Conservation (phyloP, 92 coral and sea anemone genomes). For the Epizoanthus rinbou region DNA sequence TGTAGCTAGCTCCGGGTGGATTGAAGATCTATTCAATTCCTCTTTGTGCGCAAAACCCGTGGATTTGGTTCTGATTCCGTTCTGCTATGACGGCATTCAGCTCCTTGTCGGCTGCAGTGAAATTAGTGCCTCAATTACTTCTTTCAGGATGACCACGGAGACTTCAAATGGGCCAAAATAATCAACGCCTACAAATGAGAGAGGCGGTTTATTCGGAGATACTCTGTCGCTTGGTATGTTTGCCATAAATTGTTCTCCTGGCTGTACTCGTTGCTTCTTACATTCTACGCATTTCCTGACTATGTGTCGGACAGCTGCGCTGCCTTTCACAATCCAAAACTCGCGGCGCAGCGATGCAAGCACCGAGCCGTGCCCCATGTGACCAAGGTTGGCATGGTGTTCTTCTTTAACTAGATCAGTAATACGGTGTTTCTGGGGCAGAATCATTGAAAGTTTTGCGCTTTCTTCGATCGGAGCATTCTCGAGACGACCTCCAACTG, state of each 20-base stretch:
- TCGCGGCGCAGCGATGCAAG: conserved; percentile 20
- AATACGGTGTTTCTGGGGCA: conserved; percentile 34
- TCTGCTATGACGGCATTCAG: conserved; percentile 22
- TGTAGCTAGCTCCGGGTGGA: conserved; percentile 39
- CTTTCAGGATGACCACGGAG: no score
- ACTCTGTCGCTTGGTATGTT: conserved; percentile 36
- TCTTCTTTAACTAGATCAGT: conserved; percentile 26
- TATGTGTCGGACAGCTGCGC: conserved; percentile 31
- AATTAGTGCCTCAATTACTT: no score
- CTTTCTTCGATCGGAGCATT: background rate
- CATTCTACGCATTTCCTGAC: conserved; percentile 35
- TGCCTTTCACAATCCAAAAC: conserved; percentile 39
- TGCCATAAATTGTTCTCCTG: conserved; percentile 35
- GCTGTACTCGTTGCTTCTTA: conserved; percentile 9
- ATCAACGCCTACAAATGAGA: conserved; percentile 12
- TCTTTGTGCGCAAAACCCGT: conserved; percentile 15
- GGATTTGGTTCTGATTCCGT: conserved; percentile 27
- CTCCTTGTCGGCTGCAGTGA: conserved; percentile 36
- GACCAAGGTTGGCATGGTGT: conserved; percentile 32
- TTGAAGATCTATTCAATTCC: conserved; percentile 32
- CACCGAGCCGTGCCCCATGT: conserved; percentile 46
- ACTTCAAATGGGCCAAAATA: conserved; percentile 32
- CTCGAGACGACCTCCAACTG: conserved; percentile 35
- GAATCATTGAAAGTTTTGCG: conserved; percentile 19
- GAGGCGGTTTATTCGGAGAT: conserved; percentile 33